phyloP scores from a whole-genome alignment of 2,888 invertebrate genomes.

The Sphaerophoria rueppellii region DNA sequence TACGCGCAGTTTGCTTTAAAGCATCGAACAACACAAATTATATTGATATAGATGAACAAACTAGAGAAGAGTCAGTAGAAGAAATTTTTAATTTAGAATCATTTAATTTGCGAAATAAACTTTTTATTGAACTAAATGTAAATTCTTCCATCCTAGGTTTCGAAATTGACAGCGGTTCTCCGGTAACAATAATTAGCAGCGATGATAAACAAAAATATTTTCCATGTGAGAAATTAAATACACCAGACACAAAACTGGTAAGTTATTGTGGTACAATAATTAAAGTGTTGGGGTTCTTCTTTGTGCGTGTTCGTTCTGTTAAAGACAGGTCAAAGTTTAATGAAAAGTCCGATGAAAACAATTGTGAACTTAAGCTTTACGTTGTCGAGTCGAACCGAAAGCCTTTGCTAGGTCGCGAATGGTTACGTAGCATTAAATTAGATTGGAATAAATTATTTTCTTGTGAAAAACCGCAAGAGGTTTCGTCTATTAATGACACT shows the following conservation, averaged over 20 bases:
- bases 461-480: conserved; percentile 8
- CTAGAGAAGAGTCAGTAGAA: conserved; percentile 29
- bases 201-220: conserved; percentile 54
- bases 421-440: conserved; percentile 28
- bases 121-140: conserved; percentile 40
- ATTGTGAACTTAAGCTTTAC: conserved; percentile 4
- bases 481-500: conserved; percentile 76
- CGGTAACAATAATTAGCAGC: conserved; percentile 74
- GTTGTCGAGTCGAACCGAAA: conserved; percentile 13
- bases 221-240: background rate
- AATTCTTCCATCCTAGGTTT: conserved; percentile 20
- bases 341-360: background rate
- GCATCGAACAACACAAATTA: conserved; percentile 32
- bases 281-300: conserved; percentile 1
- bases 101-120: conserved; percentile 29
- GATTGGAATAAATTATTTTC: conserved; percentile 38
- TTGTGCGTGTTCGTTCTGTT: background rate
- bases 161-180: conserved; percentile 31
- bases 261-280: conserved; percentile 20
- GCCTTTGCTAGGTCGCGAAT: conserved; percentile 11
- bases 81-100: conserved; percentile 38
- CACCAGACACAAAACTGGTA: conserved; percentile 17
- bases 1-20: conserved; percentile 24
- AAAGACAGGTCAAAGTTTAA: background rate
- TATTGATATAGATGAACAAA: conserved; percentile 26